Percentiles rank a stretch among this genome's conserved stretches.
Evolutionary conservation across 2,888 invertebrate species (phyloP).

Genomic region (Stenoptilia bipunctidactyla): DNA sequence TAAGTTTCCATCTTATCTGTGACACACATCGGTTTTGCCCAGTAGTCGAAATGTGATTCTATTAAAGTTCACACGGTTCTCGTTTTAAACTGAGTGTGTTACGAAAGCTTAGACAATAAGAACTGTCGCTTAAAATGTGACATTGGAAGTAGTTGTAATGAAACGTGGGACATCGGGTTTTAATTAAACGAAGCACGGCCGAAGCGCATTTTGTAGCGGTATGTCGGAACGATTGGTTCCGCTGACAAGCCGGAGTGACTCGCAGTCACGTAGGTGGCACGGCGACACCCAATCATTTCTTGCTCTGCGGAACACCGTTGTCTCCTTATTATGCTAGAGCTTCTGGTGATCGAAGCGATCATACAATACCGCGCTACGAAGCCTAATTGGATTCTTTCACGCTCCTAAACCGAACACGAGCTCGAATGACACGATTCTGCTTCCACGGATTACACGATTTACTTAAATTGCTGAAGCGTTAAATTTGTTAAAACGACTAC

Average conservation of each 20-base stretch:
- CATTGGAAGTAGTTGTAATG: slow-evolving; percentile 19
- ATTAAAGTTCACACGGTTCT: slow-evolving; percentile 40
- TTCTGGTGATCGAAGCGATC: slow-evolving; percentile 45
- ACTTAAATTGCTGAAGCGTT: slow-evolving; percentile 29
- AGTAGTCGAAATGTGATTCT: slow-evolving; percentile 47
- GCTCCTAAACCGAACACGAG: slow-evolving; percentile 40
- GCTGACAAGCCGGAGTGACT: slow-evolving; percentile 34
- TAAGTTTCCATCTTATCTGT: slow-evolving; percentile 42
- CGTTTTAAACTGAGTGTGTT: slow-evolving; percentile 27
- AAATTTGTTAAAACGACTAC: slow-evolving; percentile 18
- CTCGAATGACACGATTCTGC: slow-evolving; percentile 29
- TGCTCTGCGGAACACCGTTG: slow-evolving; percentile 49
- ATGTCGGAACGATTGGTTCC: slow-evolving; percentile 62
- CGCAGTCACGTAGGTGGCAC: slow-evolving; percentile 56
- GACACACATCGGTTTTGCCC: slow-evolving; percentile 40
- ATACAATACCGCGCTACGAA: slow-evolving; percentile 44
- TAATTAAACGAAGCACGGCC: slow-evolving; percentile 58
- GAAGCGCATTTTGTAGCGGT: slow-evolving; percentile 50
- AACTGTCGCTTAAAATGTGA: slow-evolving; percentile 27
- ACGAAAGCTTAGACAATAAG: slow-evolving; percentile 43
- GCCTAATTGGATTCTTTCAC: slow-evolving; percentile 57
- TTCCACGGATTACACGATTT: slow-evolving; percentile 27
- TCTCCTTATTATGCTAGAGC: slow-evolving; percentile 56
- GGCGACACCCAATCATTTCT: slow-evolving; percentile 52
- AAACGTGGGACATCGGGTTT: slow-evolving; percentile 58